phyloP scores from a whole-genome alignment of 2,113 vertebrate genomes.

The Xiphias gladius region DNA sequence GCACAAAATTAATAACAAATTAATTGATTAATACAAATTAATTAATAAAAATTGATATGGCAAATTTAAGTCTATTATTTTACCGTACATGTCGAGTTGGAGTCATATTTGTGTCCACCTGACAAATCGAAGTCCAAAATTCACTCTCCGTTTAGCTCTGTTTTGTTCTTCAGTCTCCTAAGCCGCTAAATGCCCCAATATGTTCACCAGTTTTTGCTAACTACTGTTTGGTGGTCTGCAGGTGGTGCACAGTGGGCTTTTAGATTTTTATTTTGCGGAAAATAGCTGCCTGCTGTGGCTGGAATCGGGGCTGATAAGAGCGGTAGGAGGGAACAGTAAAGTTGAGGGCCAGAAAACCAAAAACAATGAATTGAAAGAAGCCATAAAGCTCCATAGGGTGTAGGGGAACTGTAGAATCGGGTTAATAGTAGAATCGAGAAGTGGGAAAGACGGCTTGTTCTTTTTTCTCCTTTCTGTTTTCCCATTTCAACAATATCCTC shows the following conservation, averaged over 20 bases:
- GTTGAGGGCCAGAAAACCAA: slow-evolving; percentile 1
- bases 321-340: not conserved
- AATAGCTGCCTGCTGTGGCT: not conserved
- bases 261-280: not conserved
- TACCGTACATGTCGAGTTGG: not conserved
- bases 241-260: not conserved
- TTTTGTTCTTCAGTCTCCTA: not conserved
- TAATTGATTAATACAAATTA: too few relatives aligned
- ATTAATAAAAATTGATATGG: too few relatives aligned
- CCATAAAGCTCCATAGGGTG: not conserved
- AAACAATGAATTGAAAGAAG: not conserved
- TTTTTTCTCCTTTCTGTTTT: not conserved
- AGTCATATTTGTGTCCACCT: not conserved
- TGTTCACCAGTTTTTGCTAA: not conserved
- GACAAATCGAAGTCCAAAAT: not conserved
- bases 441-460: not conserved
- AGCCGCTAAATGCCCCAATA: not conserved
- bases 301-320: not conserved
- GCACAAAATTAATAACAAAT: too few relatives aligned
- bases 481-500: not conserved
- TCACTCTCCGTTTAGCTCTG: not conserved
- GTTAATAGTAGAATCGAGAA: not conserved
- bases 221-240: not conserved
- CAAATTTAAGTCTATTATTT: not conserved
- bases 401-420: not conserved